phyloP scores from a whole-genome alignment of 2,797 vertebrate genomes.

The Sphenodon punctatus region DNA sequence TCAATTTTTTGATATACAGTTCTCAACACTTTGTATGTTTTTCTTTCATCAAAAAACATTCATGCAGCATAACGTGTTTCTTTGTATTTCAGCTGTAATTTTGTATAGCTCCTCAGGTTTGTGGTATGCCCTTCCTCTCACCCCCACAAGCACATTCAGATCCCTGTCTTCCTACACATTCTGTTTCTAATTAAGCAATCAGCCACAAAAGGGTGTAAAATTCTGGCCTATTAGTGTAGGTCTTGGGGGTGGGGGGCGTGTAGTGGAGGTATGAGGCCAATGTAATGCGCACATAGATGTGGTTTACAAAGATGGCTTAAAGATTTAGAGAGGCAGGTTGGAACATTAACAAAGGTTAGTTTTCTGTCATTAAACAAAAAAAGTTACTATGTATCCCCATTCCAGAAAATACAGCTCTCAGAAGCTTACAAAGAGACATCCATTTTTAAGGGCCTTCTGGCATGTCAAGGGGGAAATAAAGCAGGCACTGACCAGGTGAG shows the following conservation, averaged over 20 bases:
- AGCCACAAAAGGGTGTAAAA: not conserved
- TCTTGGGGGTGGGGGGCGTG: constrained; percentile 51
- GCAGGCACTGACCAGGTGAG: too few species aligned
- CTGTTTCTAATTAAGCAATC: constrained; percentile 30
- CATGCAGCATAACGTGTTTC: constrained; percentile 8
- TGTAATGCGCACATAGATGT: not conserved
- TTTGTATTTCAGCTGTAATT: constrained; percentile 25
- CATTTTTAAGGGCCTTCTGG: too few species aligned
- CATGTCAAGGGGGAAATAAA: too few species aligned
- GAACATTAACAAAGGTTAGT: constrained; percentile 30
- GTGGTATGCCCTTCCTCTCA: constrained; percentile 10
- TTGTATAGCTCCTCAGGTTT: not conserved
- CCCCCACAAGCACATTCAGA: constrained; percentile 11
- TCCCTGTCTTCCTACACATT: constrained; percentile 6
- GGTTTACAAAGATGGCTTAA: constrained; percentile 19
- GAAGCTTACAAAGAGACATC: not conserved
- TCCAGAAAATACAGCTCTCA: not conserved
- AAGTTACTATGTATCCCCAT: not conserved
- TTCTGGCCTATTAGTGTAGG: constrained; percentile 29
- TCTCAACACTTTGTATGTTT: constrained; percentile 19
- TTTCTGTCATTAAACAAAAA: not conserved
- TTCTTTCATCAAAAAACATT: constrained; percentile 21
- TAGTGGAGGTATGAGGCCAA: constrained; percentile 30
- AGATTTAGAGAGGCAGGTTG: constrained; percentile 32
- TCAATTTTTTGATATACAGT: constrained; percentile 12